Base-by-base conservation (phyloP, 2,888 invertebrate genomes). In the Panzeria rudis region DNA sequence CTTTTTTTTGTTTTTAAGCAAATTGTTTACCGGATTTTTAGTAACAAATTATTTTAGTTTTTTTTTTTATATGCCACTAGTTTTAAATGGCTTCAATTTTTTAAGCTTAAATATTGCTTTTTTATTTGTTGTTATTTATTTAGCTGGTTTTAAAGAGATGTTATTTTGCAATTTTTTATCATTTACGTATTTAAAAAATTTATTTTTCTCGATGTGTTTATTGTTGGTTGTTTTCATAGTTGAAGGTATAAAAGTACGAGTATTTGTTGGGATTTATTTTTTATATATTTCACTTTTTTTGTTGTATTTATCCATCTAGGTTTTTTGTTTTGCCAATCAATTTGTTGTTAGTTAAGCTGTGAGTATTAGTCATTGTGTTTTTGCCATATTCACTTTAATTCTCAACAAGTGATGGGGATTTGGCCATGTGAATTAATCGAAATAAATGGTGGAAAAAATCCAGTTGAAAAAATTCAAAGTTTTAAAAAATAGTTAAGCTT, bases 281-380 rank as follows among this genome's bases (percentile, higher is more conserved):
- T 61, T 68, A 44, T 73, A 29, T 52, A 25, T 61, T 52, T 32
- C 15, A n/a, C 41, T 50, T 41, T 56, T 72, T 66, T 72, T 59
- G 32, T 41, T 35, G 54, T 20, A n/a, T 13, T 38, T 68, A 47
- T 20, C 9, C 9, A 15, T 44, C 23, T 15, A 20, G 8, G 13
- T 38, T 59, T 56, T 38, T 76, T 59, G 32, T 72, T 77, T 68
- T 81, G 61, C 56, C 77, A 23, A 82, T 85, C 72, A 73, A 78
- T 85, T 85, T 64, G 52, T n/a, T 73, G 61, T 73, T 64, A 73
- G 80, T 73, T 81, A 66, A 77, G 52, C 84, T 80, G 71, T 64
- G 75, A 71, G 77, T 75, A 84, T 79, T 79, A 75, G 83, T 73
- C 54, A 83, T 73, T 83, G 73, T 79, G 79, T 84, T 76, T 64